phyloP scores from a whole-genome alignment of 1,140 invertebrate species.

The Phortica variegata region DNA sequence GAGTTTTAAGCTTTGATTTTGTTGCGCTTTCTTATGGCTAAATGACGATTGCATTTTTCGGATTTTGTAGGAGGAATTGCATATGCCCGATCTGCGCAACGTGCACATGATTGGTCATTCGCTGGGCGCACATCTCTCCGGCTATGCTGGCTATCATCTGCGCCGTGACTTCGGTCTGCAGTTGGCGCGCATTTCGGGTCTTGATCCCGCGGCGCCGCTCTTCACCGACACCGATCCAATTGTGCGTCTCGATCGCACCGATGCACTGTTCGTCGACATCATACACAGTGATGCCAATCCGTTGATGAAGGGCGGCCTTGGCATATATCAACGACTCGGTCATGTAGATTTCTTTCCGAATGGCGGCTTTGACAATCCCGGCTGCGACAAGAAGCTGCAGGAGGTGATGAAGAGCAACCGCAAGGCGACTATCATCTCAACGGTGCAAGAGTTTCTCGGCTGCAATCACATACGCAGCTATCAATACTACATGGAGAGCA shows the following conservation, averaged over 20 bases:
- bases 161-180: constrained; percentile 66
- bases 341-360: constrained; percentile 92
- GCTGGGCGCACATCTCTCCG: constrained; percentile 80
- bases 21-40: no score
- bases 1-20: constrained; percentile 29
- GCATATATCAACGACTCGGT: constrained; percentile 76
- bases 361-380: constrained; percentile 81
- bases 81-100: constrained; percentile 61
- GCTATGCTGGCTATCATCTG: constrained; percentile 77
- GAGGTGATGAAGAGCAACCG: constrained; percentile 64
- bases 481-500: constrained; percentile 83
- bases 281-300: constrained; percentile 85
- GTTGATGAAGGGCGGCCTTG: constrained; percentile 79
- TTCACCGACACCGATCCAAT: constrained; percentile 80
- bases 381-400: constrained; percentile 72
- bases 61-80: constrained; percentile 58
- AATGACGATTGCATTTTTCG: constrained; percentile 18
- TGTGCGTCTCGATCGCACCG: constrained; percentile 80
- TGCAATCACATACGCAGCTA: constrained; percentile 85
- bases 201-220: constrained; percentile 91
- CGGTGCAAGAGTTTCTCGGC: constrained; percentile 73
- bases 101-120: constrained; percentile 90
- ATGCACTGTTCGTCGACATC: constrained; percentile 83
- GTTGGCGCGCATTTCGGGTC: constrained; percentile 69
- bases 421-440: constrained; percentile 62